phyloP scores from a whole-genome alignment of 2,888 invertebrate genomes.

The Sinodicranocentrus sp. region DNA sequence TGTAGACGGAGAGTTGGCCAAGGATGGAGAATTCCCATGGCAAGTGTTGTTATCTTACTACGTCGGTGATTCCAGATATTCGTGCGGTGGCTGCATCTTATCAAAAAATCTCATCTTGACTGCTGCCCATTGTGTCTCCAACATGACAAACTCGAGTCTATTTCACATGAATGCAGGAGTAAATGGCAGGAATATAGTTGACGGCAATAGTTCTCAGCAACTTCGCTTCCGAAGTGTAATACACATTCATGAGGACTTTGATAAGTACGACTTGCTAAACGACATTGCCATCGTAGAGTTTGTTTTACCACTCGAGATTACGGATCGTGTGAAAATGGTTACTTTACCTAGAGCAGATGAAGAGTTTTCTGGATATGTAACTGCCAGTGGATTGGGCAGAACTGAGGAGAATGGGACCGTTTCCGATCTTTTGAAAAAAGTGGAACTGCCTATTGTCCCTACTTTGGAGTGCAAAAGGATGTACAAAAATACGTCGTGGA shows the following conservation, averaged over 20 bases:
- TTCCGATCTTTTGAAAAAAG: conserved; percentile 38
- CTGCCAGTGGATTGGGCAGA: conserved; percentile 30
- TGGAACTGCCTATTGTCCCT: conserved; percentile 38
- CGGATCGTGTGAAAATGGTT: conserved; percentile 21
- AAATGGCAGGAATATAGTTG: conserved; percentile 10
- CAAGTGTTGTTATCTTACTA: conserved; percentile 49
- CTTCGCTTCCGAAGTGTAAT: conserved; percentile 25
- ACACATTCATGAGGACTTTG: conserved; percentile 54
- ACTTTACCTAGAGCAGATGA: conserved; percentile 30
- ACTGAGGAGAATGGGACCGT: background rate
- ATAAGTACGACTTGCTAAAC: conserved; percentile 33
- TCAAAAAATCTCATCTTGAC: conserved; percentile 25
- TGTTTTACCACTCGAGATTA: conserved; percentile 11
- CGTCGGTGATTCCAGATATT: conserved; percentile 40
- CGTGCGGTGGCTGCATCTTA: background rate
- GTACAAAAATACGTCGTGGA: conserved; percentile 25
- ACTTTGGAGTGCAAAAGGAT: conserved; percentile 19
- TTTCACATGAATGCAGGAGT: conserved; percentile 23
- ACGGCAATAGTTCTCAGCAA: conserved; percentile 33
- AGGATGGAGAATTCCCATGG: conserved; percentile 58
- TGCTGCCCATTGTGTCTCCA: conserved; percentile 51
- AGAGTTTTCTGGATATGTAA: conserved; percentile 37
- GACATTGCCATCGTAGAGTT: conserved; percentile 48
- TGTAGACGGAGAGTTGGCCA: conserved; percentile 52
- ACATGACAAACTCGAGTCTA: conserved; percentile 19